Percentiles rank a stretch among this genome's conserved stretches.
Conservation (phyloP, 2,113 vertebrate species). For the Aphyosemion australe region DNA sequence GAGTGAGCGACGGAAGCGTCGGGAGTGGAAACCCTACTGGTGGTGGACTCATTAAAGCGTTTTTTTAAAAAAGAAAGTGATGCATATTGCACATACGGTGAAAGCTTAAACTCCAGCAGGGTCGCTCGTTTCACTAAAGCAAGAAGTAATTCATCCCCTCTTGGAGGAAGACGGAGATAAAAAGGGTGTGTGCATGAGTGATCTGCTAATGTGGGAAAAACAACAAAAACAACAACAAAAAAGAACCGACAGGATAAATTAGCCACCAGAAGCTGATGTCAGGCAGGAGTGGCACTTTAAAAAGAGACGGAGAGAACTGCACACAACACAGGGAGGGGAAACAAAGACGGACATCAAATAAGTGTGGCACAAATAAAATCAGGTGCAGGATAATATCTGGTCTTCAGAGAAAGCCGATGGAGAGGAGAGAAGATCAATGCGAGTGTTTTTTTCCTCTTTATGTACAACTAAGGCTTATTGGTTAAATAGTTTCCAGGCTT, state of each 20-base stretch:
- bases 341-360: constrained; percentile 51
- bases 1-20: constrained; percentile 82
- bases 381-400: constrained; percentile 88
- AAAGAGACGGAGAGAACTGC: constrained; percentile 19
- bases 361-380: constrained; percentile 91
- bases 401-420: constrained; percentile 87
- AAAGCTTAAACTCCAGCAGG: constrained; percentile 92
- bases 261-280: constrained; percentile 27
- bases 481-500: constrained; percentile 94
- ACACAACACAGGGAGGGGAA: constrained; percentile 75
- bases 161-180: constrained; percentile 64
- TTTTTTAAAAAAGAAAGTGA: constrained; percentile 78
- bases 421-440: constrained; percentile 65
- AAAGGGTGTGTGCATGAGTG: constrained; percentile 8
- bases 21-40: constrained; percentile 83
- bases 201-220: not conserved
- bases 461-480: constrained; percentile 99
- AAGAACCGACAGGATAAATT: not conserved
- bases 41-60: constrained; percentile 91
- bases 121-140: constrained; percentile 82
- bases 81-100: constrained; percentile 98
- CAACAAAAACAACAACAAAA: not conserved
- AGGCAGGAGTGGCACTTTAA: constrained; percentile 64
- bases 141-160: constrained; percentile 73
- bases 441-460: constrained; percentile 83